These are phyloP conservation scores for Apteryx owenii DNA, from an alignment of 2,113 vertebrate genomes.

Conservation along the genomic window DNA sequence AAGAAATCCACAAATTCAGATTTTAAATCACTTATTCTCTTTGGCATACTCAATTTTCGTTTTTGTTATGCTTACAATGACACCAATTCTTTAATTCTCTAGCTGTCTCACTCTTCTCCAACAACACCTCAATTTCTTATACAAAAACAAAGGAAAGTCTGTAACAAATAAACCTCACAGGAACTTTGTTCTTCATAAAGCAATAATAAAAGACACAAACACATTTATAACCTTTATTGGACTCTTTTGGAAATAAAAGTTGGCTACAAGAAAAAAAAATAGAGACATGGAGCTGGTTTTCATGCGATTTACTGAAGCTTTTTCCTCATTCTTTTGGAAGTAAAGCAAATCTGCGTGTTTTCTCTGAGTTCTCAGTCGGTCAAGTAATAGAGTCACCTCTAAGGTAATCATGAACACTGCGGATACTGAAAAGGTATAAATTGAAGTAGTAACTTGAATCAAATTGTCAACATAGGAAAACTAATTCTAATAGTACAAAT, in stretches of 20 bases:
- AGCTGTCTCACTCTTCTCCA: not conserved
- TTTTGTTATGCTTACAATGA: not conserved
- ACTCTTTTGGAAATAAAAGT: not conserved
- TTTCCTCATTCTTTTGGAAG: not conserved
- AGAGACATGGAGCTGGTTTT: not conserved
- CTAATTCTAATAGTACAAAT: not conserved
- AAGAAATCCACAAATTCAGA: not conserved
- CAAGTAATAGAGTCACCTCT: not conserved
- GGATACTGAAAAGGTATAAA: not conserved
- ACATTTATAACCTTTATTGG: not conserved
- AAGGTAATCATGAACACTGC: not conserved
- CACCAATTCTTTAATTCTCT: not conserved
- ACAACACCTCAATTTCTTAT: not conserved
- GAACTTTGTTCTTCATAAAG: constrained; percentile 7
- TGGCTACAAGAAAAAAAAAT: not conserved
- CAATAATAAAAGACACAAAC: constrained; percentile 1
- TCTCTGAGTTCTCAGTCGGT: not conserved
- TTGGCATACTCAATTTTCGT: not conserved
- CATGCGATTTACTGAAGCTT: not conserved
- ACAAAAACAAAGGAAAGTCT: not conserved
- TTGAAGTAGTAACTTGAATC: not conserved
- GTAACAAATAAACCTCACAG: not conserved
- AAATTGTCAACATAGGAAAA: not conserved
- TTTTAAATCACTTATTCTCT: not conserved
- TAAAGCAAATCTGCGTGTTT: not conserved